phyloP scores from a whole-genome alignment of 2,888 invertebrate genomes.

The Lobophora halterata region DNA sequence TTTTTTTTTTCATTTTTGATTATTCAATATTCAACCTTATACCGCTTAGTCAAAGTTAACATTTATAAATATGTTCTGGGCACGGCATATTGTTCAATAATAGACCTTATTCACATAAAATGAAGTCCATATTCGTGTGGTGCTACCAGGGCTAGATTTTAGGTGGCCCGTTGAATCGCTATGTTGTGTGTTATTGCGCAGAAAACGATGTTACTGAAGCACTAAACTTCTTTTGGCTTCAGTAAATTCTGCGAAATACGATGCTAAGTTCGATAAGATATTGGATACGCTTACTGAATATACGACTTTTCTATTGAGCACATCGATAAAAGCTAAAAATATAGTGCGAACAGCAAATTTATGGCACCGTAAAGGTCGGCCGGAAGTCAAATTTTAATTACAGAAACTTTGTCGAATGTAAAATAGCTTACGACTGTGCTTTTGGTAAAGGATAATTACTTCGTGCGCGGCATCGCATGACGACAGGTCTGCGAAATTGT shows the following conservation, averaged over 20 bases:
- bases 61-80: background rate
- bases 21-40: conserved; percentile 4
- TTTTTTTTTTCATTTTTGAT: background rate
- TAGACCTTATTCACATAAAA: background rate
- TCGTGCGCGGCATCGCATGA: conserved; percentile 10
- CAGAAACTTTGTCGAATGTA: background rate
- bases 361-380: background rate
- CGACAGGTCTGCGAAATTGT: conserved; percentile 7
- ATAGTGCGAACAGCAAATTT: too few relatives aligned
- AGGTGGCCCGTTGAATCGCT: conserved; percentile 10
- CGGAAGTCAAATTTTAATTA: background rate
- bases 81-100: background rate
- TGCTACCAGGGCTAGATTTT: conserved; percentile 1
- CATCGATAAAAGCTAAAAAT: too few relatives aligned
- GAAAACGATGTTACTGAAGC: conserved; percentile 9
- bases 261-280: conserved; percentile 1
- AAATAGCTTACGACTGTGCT: too few relatives aligned
- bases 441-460: conserved; percentile 11
- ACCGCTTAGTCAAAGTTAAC: background rate
- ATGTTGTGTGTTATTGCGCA: conserved; percentile 3
- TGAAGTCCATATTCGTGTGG: background rate
- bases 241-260: conserved; percentile 8
- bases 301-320: too few relatives aligned
- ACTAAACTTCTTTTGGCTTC: conserved; percentile 5
- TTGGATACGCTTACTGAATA: background rate